These are phyloP conservation scores for Sebastes vulpes DNA, from an alignment of 2,797 vertebrate genomes.

Conservation along the genomic window DNA sequence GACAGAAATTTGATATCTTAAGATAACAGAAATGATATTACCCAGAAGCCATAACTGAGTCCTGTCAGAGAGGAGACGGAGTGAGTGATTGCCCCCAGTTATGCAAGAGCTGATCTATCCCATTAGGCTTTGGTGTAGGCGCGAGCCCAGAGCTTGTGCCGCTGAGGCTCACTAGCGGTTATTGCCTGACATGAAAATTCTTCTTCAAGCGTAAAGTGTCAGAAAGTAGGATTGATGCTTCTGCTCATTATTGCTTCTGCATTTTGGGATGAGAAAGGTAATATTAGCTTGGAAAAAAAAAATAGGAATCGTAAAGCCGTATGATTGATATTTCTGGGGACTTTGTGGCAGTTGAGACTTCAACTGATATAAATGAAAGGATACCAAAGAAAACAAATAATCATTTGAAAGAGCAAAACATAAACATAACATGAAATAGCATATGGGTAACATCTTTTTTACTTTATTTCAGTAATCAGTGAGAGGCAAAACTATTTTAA, in stretches of 20 bases:
- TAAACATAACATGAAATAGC: neutral
- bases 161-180: conserved; percentile 75
- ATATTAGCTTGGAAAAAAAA: conserved; percentile 66
- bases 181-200: conserved; percentile 83
- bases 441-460: neutral
- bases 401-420: conserved; percentile 1
- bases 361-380: conserved; percentile 39
- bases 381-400: conserved; percentile 30
- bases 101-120: conserved; percentile 86
- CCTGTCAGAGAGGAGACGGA: conserved; percentile 86
- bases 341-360: conserved; percentile 47
- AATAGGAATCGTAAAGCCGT: conserved; percentile 49
- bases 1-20: conserved; percentile 87
- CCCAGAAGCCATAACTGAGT: conserved; percentile 86
- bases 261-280: conserved; percentile 82
- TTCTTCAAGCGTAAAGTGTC: conserved; percentile 83
- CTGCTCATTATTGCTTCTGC: conserved; percentile 82
- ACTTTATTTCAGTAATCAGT: conserved; percentile 13
- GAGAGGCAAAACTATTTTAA: neutral
- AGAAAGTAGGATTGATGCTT: conserved; percentile 85
- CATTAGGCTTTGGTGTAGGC: conserved; percentile 83
- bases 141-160: conserved; percentile 68
- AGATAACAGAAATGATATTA: conserved; percentile 89
- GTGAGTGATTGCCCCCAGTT: conserved; percentile 87
- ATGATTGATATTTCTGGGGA: conserved; percentile 63